Evolutionary conservation across 2,113 vertebrate genomes (phyloP), one percentile per base, ranked within the genome.

Genomic region (Limanda limanda): DNA sequence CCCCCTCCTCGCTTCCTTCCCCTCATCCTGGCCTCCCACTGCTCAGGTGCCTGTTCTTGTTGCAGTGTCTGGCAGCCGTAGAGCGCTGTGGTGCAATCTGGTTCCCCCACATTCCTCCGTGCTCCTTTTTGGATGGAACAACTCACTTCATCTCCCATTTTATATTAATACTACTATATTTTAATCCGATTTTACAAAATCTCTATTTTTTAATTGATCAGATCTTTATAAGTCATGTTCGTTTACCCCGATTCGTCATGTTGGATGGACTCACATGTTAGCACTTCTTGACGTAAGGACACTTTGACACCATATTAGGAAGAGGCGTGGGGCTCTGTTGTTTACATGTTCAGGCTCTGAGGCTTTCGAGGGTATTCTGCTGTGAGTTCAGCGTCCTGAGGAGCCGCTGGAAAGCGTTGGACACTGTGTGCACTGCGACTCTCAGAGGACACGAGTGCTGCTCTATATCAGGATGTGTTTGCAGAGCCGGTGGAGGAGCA

Each of bases 21-120:
- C 79, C 71, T 69, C 73, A 66, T 70, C 82, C 68, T 3, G 69
- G 35, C 85, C 75, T 80, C 85, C 80, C 24, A 58, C 80, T 72
- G 77, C 68, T 88, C 70, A 90, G 88, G 75, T 91, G 85, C 68
- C 84, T 82, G 74, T 76, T 87, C 69, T 59, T 69, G 60, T 79
- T 83, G 79, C 76, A 74, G 71, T 77, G n/a, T 20, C 63, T 79
- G 83, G 85, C 81, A 81, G n/a, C 52, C 1, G 0, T 45, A 6
- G 1, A 51, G 64, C 31, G 3, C 35, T 21, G 76, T 23, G 71
- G 35, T 57, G 66, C 83, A 86, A 14, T 82, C 71, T 81, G 77
- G 25, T 76, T 82, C 47, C 59, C 61, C 60, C 47, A 64, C 78
- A 71, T 82, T 87, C 66, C 82, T 83, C 70, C 1, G 4, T 23